These are phyloP conservation scores for Melanotaenia pygmaea DNA, from an alignment of 2,797 vertebrate species.

Conservation along the genomic window DNA sequence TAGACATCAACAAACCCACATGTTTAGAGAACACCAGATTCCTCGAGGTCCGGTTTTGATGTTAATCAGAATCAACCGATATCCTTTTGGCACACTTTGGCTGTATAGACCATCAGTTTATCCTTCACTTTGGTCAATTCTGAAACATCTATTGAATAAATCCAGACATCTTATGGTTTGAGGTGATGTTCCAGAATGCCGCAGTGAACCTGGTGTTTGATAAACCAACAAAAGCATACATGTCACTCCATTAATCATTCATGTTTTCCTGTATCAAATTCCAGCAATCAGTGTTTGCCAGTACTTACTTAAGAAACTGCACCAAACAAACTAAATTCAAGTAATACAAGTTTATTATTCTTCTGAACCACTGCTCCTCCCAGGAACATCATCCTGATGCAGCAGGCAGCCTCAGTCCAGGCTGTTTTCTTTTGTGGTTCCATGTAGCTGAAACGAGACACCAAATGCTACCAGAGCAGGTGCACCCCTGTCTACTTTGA, in stretches of 20 bases:
- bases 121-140: neutral
- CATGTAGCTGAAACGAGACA: too few species aligned
- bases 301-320: neutral
- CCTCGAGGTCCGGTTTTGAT: neutral
- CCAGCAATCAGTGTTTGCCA: neutral
- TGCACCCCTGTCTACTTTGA: neutral
- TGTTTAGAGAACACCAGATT: neutral
- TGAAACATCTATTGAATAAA: neutral
- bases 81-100: neutral
- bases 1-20: conserved; percentile 1
- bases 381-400: too few species aligned
- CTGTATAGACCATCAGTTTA: neutral
- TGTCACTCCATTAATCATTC: neutral
- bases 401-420: neutral
- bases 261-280: neutral
- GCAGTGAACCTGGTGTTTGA: neutral
- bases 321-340: neutral
- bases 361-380: neutral
- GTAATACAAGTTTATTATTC: neutral
- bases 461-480: too few species aligned
- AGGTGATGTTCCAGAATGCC: neutral
- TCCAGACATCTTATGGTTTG: neutral
- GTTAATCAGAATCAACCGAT: neutral
- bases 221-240: neutral
- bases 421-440: too few species aligned